Conservation (phyloP, 2,888 invertebrate genomes). For the Dryobotodes eremita region DNA sequence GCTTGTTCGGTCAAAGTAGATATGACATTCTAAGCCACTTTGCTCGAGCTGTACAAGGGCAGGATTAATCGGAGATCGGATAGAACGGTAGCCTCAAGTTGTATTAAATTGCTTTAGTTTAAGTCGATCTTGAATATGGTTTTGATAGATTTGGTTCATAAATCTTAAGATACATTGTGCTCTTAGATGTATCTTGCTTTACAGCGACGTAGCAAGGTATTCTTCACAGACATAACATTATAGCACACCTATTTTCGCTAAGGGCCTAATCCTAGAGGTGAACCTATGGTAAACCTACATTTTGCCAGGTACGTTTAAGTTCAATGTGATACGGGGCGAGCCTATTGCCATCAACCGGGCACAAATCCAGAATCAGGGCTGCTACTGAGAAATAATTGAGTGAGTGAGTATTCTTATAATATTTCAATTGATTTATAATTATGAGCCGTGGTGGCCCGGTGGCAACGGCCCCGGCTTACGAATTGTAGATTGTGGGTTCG, state of each 20-base stretch:
- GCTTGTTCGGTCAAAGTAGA: constrained; percentile 19
- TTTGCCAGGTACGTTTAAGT: neutral
- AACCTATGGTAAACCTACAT: neutral
- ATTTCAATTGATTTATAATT: neutral
- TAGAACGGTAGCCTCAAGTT: constrained; percentile 16
- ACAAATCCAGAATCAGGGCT: neutral
- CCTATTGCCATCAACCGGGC: neutral
- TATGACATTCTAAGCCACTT: constrained; percentile 44
- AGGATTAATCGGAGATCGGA: constrained; percentile 28
- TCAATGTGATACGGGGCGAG: neutral
- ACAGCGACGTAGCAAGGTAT: neutral
- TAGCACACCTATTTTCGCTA: neutral
- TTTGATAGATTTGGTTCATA: constrained; percentile 19
- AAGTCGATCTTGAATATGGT: constrained; percentile 11
- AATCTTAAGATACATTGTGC: neutral
- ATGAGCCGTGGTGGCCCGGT: too few species aligned
- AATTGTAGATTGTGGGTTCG: too few species aligned
- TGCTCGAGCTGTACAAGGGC: constrained; percentile 7
- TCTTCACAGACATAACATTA: neutral
- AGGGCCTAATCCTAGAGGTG: neutral
- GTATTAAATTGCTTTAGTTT: constrained; percentile 38
- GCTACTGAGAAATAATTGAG: neutral
- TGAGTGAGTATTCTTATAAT: neutral
- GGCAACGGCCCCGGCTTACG: too few species aligned
- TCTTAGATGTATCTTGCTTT: neutral